Evolutionary conservation across 2,113 vertebrate genomes (phyloP), one percentile per base, ranked within the genome.

Genomic region (Halcyon senegalensis): DNA sequence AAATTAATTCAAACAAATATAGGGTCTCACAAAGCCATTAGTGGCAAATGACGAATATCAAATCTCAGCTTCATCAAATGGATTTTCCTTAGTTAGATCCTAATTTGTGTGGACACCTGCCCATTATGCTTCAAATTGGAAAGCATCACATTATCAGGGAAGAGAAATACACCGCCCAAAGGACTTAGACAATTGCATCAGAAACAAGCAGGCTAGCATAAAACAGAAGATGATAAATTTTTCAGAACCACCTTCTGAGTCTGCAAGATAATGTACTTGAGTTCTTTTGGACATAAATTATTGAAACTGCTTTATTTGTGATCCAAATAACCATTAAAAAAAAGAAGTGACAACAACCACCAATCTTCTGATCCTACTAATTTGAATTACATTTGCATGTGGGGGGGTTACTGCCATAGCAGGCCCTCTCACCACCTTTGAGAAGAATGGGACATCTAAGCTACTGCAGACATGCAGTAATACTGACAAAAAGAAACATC

Each of bases 161-260:
- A 28, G 46, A 59, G 64, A 97, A 94, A 95, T 68, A 92, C 73
- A 87, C 67, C 63, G 93, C 92, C 97, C 91, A 55, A 72, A 96
- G 94, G 93, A 94, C 88, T 77, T 21, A 41, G 78, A 87, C 95
- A 97, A 94, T 87, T 84, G 96, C 94, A 82, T 94, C 97, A 90
- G 30, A 89, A 96, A 93, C 92, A 97, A 95, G 92, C 93, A 97
- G 81, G 25, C 75, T 28, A 68, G 55, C 79, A 72, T 17, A 97
- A 97, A 98, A 96, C 37, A 97, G 93, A 97, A 95, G 93, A 69
- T n/a, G 48, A 97, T 95, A 93, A 96, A 97, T 98, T 96, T 98
- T 98, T 98, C 83, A 98, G 96, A 95, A 96, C 94, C 96, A 95
- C 96, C 96, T 90, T 94, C 85, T 77, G 94, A 95, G 97, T 44